Evolutionary conservation across 2,797 vertebrate genomes (phyloP), one percentile per base, ranked within the genome.

Genomic region (Gallinago stenura): DNA sequence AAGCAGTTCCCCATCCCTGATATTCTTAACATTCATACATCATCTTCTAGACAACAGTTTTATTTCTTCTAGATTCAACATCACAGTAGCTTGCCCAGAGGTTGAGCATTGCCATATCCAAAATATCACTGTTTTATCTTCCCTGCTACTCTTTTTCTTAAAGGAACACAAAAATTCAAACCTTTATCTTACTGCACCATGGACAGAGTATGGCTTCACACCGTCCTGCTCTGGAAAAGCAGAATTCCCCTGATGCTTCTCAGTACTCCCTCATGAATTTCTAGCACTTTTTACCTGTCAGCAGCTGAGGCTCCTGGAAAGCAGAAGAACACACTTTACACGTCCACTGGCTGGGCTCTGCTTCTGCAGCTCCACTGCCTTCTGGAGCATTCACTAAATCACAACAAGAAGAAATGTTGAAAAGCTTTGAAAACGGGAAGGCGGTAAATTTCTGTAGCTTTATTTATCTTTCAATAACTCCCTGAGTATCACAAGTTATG

Each of bases 311-410:
- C 89, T 98, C 98, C 10, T 93, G 89, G 94, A 98, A 98, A 79
- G 94, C 64, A 70, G 97, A 93, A 25, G 97, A 96, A 75, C 98
- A 98, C 89, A 98, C 98, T 95, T 98, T 98, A 89, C 98, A 98
- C 0, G 83, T 97, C 98, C 98, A 98, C 65, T 97, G 97, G 95
- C 51, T 98, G 58, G 97, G 95, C 81, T 98, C 98, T 19, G 96
- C 68, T 51, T 98, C 97, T 80, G 81, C 81, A 6, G 95, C 83
- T 50, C 95, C 37, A 43, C 93, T 96, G 90, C 80, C 90, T 33
- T 98, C 98, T n/a, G 97, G 93, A 87, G 94, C 7, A 12, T 81
- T 96, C 73, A 88, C 89, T 92, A 97, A 93, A 97, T 79, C 39
- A 75, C 83, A 71, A 69, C 5, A 95, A 94, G 56, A 72, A 82